Base-by-base conservation (phyloP, 2,113 vertebrate species). In the Vireo altiloquus region DNA sequence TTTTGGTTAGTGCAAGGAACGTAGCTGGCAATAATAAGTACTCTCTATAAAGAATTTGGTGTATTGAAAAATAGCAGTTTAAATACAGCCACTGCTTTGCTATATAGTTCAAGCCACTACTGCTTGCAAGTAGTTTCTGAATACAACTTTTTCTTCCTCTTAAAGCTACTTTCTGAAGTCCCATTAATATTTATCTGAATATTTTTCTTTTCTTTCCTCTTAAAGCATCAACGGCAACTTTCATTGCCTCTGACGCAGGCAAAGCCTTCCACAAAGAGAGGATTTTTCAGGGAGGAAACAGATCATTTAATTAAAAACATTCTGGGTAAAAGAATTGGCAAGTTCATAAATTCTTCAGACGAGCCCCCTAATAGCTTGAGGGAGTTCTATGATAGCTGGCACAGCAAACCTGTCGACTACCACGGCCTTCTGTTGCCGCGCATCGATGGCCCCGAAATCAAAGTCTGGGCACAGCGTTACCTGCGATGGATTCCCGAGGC, bases 241-340 rank as follows among this genome's bases (percentile, higher is more conserved):
- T 99, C 99, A 79, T 95, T 99, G 96, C 99, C 99, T 59, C 95
- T 98, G 79, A 97, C 98, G 0, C 98, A 97, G 75, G 97, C 98
- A 30, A 99, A 99, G 88, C 95, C 98, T 53, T 97, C 98, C 59
- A 93, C 98, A 1, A 99, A 98, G 97, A 98, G 98, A 95, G 98
- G 99, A 82, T 99, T 99, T 97, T 99, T 99, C 96, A 98, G 98
- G 83, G 98, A 99, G 53, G 98, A 99, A 97, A 98, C 98, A 1
- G 99, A 99, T 92, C 98, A 98, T 42, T 98, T 99, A 82, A 98
- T 99, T 96, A 99, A 99, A 97, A 99, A 98, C 66, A 97, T 99
- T 49, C 94, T 98, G 46, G 98, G 98, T 28, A 99, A 98, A 97
- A 98, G 98, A 87, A 98, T 99, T 88, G 98, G 98, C 89, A 99